These are phyloP conservation scores for Trachymyrmex cornetzi DNA, from an alignment of 1,140 invertebrate species.

Conservation along the genomic window DNA sequence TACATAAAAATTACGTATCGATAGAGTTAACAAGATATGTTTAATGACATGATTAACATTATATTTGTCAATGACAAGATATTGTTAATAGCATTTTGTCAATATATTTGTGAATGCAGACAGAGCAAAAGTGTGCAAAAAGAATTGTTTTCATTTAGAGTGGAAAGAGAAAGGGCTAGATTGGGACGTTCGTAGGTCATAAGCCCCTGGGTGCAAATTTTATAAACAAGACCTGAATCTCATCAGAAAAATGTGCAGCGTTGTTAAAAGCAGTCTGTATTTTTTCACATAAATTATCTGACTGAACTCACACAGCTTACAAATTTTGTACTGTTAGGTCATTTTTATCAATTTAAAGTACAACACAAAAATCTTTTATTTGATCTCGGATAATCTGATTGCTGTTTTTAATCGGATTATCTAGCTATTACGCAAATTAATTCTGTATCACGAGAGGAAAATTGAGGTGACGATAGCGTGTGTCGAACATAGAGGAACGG, in stretches of 20 bases:
- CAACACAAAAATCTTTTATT: background rate
- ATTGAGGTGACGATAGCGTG: background rate
- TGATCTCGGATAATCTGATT: background rate
- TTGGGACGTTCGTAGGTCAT: background rate
- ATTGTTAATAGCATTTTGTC: too few relatives aligned
- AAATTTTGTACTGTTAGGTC: background rate
- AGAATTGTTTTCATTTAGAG: too few relatives aligned
- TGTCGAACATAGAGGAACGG: background rate
- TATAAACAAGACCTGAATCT: background rate
- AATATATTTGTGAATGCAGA: too few relatives aligned
- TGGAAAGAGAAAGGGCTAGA: too few relatives aligned
- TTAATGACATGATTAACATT: too few relatives aligned
- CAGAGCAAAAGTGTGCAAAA: too few relatives aligned
- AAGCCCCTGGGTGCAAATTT: background rate
- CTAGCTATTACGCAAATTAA: conserved; percentile 18
- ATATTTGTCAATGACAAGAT: too few relatives aligned
- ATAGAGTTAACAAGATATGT: too few relatives aligned
- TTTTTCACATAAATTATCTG: conserved; percentile 13
- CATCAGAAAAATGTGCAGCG: background rate
- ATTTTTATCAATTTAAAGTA: conserved; percentile 6
- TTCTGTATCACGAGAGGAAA: background rate
- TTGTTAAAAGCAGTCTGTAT: background rate
- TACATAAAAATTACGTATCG: too few relatives aligned
- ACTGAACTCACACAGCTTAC: background rate
- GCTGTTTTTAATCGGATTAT: conserved; percentile 2